These are phyloP conservation scores for Agapostemon virescens DNA, from an alignment of 2,888 invertebrate genomes.

Conservation along the genomic window DNA sequence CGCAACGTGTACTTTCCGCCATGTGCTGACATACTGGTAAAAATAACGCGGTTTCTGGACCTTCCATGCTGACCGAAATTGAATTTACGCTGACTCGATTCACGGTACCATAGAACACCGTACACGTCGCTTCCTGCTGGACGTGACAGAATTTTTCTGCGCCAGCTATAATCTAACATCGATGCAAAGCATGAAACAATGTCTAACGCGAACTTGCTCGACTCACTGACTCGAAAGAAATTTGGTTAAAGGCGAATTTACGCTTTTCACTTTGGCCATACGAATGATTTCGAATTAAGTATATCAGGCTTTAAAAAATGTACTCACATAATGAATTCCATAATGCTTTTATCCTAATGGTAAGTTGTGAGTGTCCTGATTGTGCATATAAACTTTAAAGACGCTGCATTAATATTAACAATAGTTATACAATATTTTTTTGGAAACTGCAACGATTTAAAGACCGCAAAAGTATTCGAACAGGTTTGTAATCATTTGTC, in stretches of 20 bases:
- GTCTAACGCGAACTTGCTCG: conserved; percentile 1
- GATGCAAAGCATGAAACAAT: conserved; percentile 56
- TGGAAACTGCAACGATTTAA: no score
- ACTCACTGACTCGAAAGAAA: neutral
- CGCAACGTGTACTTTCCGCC: conserved; percentile 8
- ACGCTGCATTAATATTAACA: no score
- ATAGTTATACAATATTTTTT: no score
- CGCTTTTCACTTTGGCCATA: neutral
- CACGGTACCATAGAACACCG: conserved; percentile 27
- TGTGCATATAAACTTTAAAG: no score
- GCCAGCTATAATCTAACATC: conserved; percentile 57
- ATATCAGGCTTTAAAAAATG: no score
- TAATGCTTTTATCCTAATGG: no score
- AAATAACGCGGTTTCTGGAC: conserved; percentile 31
- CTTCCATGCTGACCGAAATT: conserved; percentile 50
- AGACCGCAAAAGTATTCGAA: no score
- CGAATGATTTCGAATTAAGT: no score
- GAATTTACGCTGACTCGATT: conserved; percentile 50
- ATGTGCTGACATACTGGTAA: conserved; percentile 9
- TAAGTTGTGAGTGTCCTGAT: no score
- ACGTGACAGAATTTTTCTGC: conserved; percentile 59
- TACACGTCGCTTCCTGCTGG: conserved; percentile 33
- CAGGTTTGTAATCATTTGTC: no score
- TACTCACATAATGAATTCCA: no score
- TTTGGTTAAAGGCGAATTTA: neutral